Evolutionary conservation across 2,888 invertebrate species (phyloP).

Genomic region (Muschampia staudingeri): DNA sequence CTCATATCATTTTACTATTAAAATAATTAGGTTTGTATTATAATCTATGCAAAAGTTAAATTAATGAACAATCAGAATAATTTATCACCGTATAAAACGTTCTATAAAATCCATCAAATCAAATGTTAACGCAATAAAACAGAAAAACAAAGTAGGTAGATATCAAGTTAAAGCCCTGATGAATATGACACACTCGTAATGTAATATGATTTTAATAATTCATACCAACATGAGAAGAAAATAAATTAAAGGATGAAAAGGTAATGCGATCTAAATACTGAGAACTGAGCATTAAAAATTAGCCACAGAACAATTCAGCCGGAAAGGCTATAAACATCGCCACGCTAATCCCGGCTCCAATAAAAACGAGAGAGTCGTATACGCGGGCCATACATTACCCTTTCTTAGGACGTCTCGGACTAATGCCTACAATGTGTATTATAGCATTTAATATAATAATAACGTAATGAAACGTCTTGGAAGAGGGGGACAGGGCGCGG

Average conservation of each 20-base stretch:
- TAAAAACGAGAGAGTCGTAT: constrained; percentile 75
- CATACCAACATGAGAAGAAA: constrained; percentile 45
- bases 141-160: constrained; percentile 13
- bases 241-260: constrained; percentile 54
- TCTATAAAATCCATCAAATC: constrained; percentile 14
- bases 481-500: constrained; percentile 72
- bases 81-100: background rate
- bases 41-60: background rate
- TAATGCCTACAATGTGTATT: constrained; percentile 91
- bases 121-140: constrained; percentile 18
- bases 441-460: constrained; percentile 92
- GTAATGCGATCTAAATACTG: constrained; percentile 56
- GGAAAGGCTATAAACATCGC: constrained; percentile 82
- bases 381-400: constrained; percentile 79
- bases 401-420: constrained; percentile 84
- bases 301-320: constrained; percentile 80
- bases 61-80: background rate
- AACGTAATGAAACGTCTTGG: constrained; percentile 91
- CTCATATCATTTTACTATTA: too few relatives aligned
- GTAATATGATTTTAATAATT: constrained; percentile 54
- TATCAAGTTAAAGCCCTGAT: constrained; percentile 21
- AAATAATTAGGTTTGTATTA: background rate
- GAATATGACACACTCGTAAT: constrained; percentile 39
- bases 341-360: constrained; percentile 80
- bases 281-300: constrained; percentile 55